Percentiles rank a stretch among this genome's conserved stretches.
Evolutionary conservation across 2,113 vertebrate genomes (phyloP).

Genomic region (Notothenia rossii): DNA sequence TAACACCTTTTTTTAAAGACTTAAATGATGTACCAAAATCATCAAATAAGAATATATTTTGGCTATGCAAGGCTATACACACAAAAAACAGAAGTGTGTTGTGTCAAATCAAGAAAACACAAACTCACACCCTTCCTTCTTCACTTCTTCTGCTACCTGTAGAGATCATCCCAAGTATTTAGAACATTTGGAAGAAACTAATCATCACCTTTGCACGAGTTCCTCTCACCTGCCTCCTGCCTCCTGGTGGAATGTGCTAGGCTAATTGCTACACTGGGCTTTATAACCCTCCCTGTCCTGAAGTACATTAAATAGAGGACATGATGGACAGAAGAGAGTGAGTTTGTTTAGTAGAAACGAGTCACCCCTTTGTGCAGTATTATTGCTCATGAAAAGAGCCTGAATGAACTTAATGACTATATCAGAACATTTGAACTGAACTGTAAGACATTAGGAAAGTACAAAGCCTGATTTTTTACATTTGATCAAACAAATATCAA

Average conservation of each 20-base stretch:
- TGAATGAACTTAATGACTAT: neutral
- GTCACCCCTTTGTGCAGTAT: neutral
- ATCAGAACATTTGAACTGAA: neutral
- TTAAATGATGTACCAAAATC: neutral
- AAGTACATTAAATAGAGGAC: constrained; percentile 30
- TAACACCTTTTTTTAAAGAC: neutral
- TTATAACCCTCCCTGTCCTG: constrained; percentile 14
- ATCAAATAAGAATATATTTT: neutral
- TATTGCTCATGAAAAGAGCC: neutral
- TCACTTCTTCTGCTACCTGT: constrained; percentile 16
- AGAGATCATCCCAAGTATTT: constrained; percentile 40
- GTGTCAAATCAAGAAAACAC: constrained; percentile 13
- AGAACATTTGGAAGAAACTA: constrained; percentile 62
- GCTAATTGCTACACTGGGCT: constrained; percentile 20
- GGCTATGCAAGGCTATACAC: neutral
- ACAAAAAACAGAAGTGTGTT: neutral
- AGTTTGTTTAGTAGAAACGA: constrained; percentile 33
- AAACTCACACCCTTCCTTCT: too few relatives aligned
- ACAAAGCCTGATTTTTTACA: neutral
- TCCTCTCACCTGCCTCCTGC: constrained; percentile 69
- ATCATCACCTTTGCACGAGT: constrained; percentile 60
- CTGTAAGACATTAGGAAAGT: neutral
- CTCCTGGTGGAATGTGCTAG: constrained; percentile 51
- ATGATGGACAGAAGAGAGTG: constrained; percentile 7
- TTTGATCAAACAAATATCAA: constrained; percentile 8